Conservation (phyloP, 2,888 invertebrate species). For the Monochamus alternatus region DNA sequence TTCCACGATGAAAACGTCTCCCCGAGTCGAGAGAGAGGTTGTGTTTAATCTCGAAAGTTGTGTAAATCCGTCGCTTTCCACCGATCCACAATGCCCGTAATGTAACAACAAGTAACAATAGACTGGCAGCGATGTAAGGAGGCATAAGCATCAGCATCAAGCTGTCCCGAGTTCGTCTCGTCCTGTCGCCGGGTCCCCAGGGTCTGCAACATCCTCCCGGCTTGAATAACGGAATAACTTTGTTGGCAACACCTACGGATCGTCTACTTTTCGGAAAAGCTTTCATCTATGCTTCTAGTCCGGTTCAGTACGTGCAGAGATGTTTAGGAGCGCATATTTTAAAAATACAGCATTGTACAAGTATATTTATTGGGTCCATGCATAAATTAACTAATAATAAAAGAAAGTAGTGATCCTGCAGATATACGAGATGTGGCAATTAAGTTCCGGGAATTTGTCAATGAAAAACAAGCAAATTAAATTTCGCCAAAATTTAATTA, state of each 20-base stretch:
- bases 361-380: too few species aligned
- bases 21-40: neutral
- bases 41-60: slow-evolving; percentile 37
- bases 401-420: too few species aligned
- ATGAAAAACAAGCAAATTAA: too few species aligned
- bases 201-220: slow-evolving; percentile 62
- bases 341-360: too few species aligned
- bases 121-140: slow-evolving; percentile 41
- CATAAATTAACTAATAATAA: too few species aligned
- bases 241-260: slow-evolving; percentile 65
- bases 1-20: neutral
- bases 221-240: slow-evolving; percentile 67
- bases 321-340: neutral
- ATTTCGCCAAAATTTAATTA: too few species aligned
- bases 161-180: slow-evolving; percentile 65
- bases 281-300: slow-evolving; percentile 32
- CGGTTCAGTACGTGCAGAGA: neutral
- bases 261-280: slow-evolving; percentile 51
- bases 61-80: slow-evolving; percentile 39
- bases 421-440: too few species aligned
- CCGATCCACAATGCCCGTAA: slow-evolving; percentile 39
- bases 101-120: slow-evolving; percentile 46
- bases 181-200: slow-evolving; percentile 63
- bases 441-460: too few species aligned
- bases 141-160: slow-evolving; percentile 56